Percentiles rank a stretch among this genome's conserved stretches.
These are phyloP conservation scores for Octomys mimax DNA, from an alignment of 2,797 vertebrate species.

Conservation along the genomic window DNA sequence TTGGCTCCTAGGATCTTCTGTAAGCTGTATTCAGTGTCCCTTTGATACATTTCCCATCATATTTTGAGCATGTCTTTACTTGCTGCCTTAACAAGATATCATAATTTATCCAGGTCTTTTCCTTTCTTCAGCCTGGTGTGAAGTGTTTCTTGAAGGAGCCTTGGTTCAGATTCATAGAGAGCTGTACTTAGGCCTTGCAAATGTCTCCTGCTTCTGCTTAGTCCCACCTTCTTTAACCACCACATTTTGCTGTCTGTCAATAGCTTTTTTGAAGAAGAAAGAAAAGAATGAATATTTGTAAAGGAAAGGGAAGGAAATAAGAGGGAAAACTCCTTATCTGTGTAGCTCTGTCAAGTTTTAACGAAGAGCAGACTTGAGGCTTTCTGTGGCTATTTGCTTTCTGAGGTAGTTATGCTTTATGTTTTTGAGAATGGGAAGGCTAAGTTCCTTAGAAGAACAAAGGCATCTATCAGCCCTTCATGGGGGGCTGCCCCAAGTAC, in stretches of 20 bases:
- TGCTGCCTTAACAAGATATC: neutral
- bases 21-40: neutral
- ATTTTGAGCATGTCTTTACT: neutral
- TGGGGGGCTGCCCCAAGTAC: neutral
- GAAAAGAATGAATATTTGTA: neutral
- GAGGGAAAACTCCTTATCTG: neutral
- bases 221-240: too few species aligned
- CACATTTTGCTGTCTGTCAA: neutral
- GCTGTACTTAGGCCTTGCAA: neutral
- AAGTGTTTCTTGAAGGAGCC: neutral
- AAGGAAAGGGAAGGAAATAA: neutral
- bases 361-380: slow-evolving; percentile 3
- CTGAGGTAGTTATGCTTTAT: slow-evolving; percentile 25
- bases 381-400: neutral
- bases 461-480: neutral
- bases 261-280: neutral
- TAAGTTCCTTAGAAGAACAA: neutral
- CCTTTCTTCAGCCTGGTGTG: neutral
- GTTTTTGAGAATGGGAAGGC: neutral
- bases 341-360: neutral
- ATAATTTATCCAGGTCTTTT: neutral
- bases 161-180: neutral
- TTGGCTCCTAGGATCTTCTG: neutral
- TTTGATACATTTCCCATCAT: neutral
- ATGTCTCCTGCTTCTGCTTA: neutral